Conservation (phyloP, 2,797 vertebrate genomes). For the Mus spretus region DNA sequence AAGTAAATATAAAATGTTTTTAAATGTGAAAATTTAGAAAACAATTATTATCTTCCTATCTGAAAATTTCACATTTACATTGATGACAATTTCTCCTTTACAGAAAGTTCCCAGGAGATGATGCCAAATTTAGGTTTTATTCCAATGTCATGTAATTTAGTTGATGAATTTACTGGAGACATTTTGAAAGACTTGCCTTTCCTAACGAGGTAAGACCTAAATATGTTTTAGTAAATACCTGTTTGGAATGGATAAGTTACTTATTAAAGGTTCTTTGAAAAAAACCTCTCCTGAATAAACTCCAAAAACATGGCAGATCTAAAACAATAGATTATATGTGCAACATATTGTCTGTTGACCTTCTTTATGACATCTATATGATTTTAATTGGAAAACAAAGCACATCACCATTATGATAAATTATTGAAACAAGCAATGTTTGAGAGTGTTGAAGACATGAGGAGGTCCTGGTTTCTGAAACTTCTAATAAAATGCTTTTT, state of each 20-base stretch:
- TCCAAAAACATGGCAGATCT: not conserved
- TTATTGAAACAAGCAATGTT: constrained; percentile 28
- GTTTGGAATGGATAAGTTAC: not conserved
- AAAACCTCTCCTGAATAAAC: not conserved
- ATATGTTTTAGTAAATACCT: not conserved
- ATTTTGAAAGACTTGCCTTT: constrained; percentile 86
- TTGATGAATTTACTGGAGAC: constrained; percentile 86
- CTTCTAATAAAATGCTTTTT: not conserved
- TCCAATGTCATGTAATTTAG: constrained; percentile 81
- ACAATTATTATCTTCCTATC: not conserved
- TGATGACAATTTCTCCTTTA: constrained; percentile 51
- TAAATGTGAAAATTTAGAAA: constrained; percentile 46
- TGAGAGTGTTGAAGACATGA: not conserved
- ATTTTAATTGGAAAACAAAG: constrained; percentile 29
- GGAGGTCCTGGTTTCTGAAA: not conserved
- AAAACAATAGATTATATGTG: not conserved
- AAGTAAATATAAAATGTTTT: constrained; percentile 23
- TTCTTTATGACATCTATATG: not conserved
- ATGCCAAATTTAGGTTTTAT: constrained; percentile 83
- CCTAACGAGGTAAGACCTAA: constrained; percentile 83
- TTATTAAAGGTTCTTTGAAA: not conserved
- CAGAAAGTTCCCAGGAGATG: constrained; percentile 60
- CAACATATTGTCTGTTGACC: not conserved
- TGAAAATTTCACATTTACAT: constrained; percentile 60
- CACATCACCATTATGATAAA: not conserved